Conservation (phyloP, 2,113 vertebrate genomes). For the Sclerurus mexicanus region DNA sequence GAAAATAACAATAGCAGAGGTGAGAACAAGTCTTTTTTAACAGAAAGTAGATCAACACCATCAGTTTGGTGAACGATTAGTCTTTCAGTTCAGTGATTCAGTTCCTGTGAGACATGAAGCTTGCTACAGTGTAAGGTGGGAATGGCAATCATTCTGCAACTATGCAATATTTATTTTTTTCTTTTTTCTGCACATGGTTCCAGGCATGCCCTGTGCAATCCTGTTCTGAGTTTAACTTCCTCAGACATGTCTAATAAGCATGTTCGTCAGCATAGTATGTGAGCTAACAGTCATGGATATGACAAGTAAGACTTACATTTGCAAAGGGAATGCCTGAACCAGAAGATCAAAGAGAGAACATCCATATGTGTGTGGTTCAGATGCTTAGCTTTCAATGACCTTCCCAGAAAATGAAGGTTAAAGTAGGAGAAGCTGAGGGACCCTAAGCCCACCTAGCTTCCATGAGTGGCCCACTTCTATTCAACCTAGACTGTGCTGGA, state of each 20-base stretch:
- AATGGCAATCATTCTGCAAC: neutral
- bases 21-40: slow-evolving; percentile 11
- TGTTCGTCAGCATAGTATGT: fast-evolving
- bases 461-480: neutral
- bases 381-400: neutral
- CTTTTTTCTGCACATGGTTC: neutral
- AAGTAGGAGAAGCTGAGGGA: neutral
- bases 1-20: slow-evolving; percentile 54
- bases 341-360: neutral
- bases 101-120: fast-evolving
- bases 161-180: neutral
- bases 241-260: neutral
- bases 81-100: neutral
- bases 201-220: neutral
- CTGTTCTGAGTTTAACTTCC: neutral
- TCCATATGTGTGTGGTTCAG: neutral
- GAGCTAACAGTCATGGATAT: neutral
- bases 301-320: neutral
- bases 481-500: neutral
- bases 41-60: neutral
- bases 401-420: neutral
- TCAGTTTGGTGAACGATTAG: neutral
- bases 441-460: neutral
- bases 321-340: neutral
- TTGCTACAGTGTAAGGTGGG: neutral